A percentile compares a stretch with the other conserved stretches of the same genome.
Evolutionary conservation across 2,797 vertebrate genomes (phyloP).

Genomic region (Hoplostethus mediterraneus): DNA sequence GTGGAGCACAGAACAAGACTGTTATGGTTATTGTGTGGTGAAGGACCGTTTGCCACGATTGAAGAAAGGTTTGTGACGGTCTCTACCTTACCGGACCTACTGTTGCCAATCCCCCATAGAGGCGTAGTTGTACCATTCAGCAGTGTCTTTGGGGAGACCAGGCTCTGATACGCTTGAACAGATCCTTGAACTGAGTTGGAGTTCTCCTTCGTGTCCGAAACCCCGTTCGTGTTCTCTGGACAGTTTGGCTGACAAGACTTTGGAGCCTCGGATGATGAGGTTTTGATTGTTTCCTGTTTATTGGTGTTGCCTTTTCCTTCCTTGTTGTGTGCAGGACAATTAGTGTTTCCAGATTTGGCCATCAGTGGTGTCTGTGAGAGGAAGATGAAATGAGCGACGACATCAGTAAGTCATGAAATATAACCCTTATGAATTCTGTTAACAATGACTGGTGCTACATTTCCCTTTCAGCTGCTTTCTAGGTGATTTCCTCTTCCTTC

Average conservation of each 20-base stretch:
- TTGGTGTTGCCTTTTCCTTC: slow-evolving; percentile 21
- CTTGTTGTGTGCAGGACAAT: slow-evolving; percentile 25
- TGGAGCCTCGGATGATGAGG: slow-evolving; percentile 12
- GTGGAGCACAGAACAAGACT: slow-evolving; percentile 85
- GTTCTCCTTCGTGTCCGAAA: slow-evolving; percentile 11
- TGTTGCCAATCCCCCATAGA: slow-evolving; percentile 23
- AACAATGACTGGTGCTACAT: neutral
- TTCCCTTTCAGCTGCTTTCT: neutral
- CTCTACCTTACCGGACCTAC: neutral
- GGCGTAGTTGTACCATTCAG: slow-evolving; percentile 61
- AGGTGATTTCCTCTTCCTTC: neutral
- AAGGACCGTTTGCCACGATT: slow-evolving; percentile 7
- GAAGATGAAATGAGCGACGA: slow-evolving; percentile 17
- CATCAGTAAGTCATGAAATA: slow-evolving; percentile 10
- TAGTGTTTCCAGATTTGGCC: slow-evolving; percentile 54
- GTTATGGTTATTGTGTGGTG: slow-evolving; percentile 13
- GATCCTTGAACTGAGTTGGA: neutral
- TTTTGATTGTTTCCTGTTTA: slow-evolving; percentile 32
- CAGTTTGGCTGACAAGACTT: slow-evolving; percentile 23
- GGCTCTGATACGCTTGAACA: slow-evolving; percentile 58
- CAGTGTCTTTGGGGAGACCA: slow-evolving; percentile 70
- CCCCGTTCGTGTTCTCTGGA: neutral
- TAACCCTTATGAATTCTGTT: neutral
- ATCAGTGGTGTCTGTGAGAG: slow-evolving; percentile 58
- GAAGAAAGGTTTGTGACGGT: slow-evolving; percentile 17